These are phyloP conservation scores for Laspeyria flexula DNA, from an alignment of 2,888 invertebrate genomes.

Conservation along the genomic window DNA sequence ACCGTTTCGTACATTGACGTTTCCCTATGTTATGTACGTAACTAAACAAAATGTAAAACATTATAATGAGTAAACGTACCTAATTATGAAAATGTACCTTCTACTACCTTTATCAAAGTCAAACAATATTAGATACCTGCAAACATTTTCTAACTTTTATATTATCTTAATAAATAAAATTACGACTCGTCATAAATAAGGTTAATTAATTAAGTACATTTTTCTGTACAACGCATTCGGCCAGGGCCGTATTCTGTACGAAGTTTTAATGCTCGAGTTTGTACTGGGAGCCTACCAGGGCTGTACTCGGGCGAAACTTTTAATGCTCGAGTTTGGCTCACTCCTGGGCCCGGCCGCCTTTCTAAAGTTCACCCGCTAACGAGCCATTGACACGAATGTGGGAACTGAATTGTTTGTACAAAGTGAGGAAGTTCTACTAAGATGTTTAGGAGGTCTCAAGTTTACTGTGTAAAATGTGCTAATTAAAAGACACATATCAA, in stretches of 20 bases:
- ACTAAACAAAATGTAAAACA: no score
- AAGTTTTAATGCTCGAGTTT: conserved; percentile 75
- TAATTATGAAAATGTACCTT: no score
- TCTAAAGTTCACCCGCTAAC: conserved; percentile 48
- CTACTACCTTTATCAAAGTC: background rate
- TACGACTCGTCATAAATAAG: conserved; percentile 44
- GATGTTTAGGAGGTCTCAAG: conserved; percentile 37
- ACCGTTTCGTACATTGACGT: no score
- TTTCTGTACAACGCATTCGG: conserved; percentile 71
- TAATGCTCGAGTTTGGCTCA: conserved; percentile 18
- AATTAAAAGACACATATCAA: conserved; percentile 24
- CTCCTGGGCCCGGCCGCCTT: conserved; percentile 29
- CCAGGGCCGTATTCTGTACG: conserved; percentile 62
- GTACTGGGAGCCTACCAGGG: conserved; percentile 24
- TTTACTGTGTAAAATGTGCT: conserved; percentile 43
- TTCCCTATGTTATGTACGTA: no score
- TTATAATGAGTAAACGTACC: no score
- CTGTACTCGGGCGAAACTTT: conserved; percentile 16
- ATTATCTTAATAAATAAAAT: conserved; percentile 48
- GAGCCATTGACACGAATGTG: conserved; percentile 51
- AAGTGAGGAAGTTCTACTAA: conserved; percentile 35
- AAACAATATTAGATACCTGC: conserved; percentile 27
- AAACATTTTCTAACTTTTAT: conserved; percentile 30
- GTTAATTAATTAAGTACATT: conserved; percentile 62
- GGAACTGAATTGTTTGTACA: conserved; percentile 43